These are phyloP conservation scores for Bos indicus DNA, from an alignment of 2,113 vertebrate species.

Conservation along the genomic window DNA sequence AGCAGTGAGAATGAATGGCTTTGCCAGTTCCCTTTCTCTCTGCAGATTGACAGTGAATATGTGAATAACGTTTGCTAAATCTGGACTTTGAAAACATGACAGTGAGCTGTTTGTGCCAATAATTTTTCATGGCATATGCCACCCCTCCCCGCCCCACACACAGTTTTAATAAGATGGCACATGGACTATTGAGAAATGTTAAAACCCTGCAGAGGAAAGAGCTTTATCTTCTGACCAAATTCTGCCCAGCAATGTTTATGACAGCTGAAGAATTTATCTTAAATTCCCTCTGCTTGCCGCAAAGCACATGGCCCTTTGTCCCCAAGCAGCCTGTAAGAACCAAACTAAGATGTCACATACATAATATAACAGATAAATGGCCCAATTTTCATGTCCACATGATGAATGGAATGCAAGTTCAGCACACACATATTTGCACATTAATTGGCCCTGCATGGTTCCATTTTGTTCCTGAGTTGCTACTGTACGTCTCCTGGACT, in stretches of 20 bases:
- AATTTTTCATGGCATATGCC: constrained; percentile 68
- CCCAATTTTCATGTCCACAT: constrained; percentile 81
- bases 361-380: constrained; percentile 85
- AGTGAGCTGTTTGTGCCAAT: constrained; percentile 59
- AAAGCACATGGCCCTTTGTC: constrained; percentile 78
- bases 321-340: constrained; percentile 75
- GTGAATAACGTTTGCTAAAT: constrained; percentile 58
- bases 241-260: constrained; percentile 77
- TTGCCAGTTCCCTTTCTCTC: constrained; percentile 51
- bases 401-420: constrained; percentile 82
- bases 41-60: constrained; percentile 55
- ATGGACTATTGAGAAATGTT: constrained; percentile 65
- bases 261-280: constrained; percentile 82
- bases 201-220: constrained; percentile 73
- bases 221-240: constrained; percentile 81
- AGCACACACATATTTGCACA: constrained; percentile 84
- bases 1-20: background rate
- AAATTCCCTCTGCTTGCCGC: constrained; percentile 73
- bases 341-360: constrained; percentile 83
- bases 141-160: constrained; percentile 51
- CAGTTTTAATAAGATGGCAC: constrained; percentile 70
- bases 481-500: constrained; percentile 67
- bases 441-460: constrained; percentile 83
- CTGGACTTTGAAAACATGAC: constrained; percentile 65
- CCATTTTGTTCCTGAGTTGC: constrained; percentile 81